Percentiles rank a stretch among this genome's conserved stretches.
Evolutionary conservation across 2,888 invertebrate species (phyloP).

Genomic region (Lasioglossum morio): DNA sequence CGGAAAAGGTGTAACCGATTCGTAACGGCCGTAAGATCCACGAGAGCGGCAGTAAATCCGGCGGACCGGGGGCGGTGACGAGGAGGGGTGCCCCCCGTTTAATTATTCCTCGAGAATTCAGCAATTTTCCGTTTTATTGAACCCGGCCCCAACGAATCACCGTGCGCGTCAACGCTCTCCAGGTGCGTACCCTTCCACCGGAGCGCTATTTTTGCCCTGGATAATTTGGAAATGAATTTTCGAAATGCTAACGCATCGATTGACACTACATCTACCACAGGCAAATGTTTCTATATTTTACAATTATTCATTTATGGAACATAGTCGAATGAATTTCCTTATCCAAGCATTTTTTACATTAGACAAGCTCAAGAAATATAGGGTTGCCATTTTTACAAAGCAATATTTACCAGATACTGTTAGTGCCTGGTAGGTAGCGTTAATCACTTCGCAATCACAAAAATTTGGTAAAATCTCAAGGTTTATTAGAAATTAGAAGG

Average conservation of each 20-base stretch:
- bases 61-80: constrained; percentile 29
- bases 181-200: not conserved
- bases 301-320: too few species aligned
- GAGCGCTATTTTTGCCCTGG: not conserved
- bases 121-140: constrained; percentile 80
- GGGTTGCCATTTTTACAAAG: too few species aligned
- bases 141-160: constrained; percentile 26
- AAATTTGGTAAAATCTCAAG: too few species aligned
- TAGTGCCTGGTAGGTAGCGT: too few species aligned
- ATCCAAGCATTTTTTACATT: too few species aligned
- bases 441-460: too few species aligned
- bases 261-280: too few species aligned
- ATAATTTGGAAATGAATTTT: not conserved
- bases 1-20: constrained; percentile 74
- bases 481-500: too few species aligned
- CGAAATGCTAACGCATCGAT: not conserved
- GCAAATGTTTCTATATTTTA: too few species aligned
- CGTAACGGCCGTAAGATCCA: constrained; percentile 73
- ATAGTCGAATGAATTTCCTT: too few species aligned
- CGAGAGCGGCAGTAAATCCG: constrained; percentile 65
- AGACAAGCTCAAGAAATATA: too few species aligned
- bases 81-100: constrained; percentile 67
- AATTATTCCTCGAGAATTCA: constrained; percentile 78
- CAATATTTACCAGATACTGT: too few species aligned
- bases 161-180: not conserved